Base-by-base conservation (phyloP, 2,797 vertebrate species). In the Cyprinodon diabolis region DNA sequence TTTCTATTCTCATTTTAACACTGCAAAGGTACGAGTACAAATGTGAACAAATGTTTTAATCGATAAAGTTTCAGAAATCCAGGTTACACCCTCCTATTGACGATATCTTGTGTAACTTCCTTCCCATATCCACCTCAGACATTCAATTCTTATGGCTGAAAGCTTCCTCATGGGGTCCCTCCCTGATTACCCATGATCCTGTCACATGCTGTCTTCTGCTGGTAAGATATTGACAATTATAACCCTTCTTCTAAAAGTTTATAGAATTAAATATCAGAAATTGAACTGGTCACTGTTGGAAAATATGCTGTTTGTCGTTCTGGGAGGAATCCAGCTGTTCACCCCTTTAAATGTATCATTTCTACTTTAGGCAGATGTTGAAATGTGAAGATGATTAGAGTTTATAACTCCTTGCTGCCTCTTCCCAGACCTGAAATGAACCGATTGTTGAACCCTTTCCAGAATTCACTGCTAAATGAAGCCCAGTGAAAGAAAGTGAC, bases 391-490 rank as follows among this genome's bases (percentile, higher is more conserved):
- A 63, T 65, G 14, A 47, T 47, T 65, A 65, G 40, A 65, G 21
- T 11, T 23, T 11, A 45, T 45, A 45, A 45, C 40, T 14, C 6
- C 21, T 49, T 68, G 49, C 45, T 60, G 25, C 51, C 37, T 57
- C 71, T 6, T 45, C 19, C 21, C 6, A 21, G 21, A 21, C 65
- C 67, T 35, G 35, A 49, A 12, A 19, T 10, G 15, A 57, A 63
- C 23, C 4, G 6, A 37, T 13, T 8, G 4, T 35, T 17, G 37
- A 54, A 19, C 45, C 35, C n/a, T 23, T 57, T 21, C 4, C 55
- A 37, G 62, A 65, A 45, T 40, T 19, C 30, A 51, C 62, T 76
- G 35, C 15, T 21, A 17, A 43, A 65, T 74, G 21, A 75, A 68
- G 17, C 14, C 11, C 4, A 1, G 65, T 72, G 66, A 75, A n/a